Conservation (phyloP, 2,113 vertebrate species). For the Rissa tridactyla region DNA sequence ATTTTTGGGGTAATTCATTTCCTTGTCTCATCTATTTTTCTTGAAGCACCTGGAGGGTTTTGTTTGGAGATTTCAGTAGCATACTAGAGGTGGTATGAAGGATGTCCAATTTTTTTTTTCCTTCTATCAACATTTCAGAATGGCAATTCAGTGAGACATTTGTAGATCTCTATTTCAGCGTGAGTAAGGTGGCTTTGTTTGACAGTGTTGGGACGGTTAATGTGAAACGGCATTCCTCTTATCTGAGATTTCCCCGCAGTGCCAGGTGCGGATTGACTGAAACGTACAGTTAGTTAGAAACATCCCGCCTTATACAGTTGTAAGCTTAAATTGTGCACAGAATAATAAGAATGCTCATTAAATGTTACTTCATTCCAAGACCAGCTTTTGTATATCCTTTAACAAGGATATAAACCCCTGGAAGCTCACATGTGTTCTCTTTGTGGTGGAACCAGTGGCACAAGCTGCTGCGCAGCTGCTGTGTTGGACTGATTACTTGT, state of each 20-base stretch:
- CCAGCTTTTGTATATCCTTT: neutral
- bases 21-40: neutral
- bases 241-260: neutral
- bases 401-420: neutral
- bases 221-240: neutral
- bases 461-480: neutral
- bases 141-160: neutral
- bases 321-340: neutral
- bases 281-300: neutral
- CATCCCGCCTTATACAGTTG: neutral
- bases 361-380: neutral
- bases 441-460: neutral
- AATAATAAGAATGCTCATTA: neutral
- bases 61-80: neutral
- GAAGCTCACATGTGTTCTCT: rapidly evolving
- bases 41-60: neutral
- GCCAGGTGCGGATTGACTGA: neutral
- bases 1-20: neutral
- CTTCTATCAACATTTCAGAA: neutral
- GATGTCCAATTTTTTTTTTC: neutral
- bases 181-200: neutral
- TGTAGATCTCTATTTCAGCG: neutral
- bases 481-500: no score
- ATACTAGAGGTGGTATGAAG: neutral
- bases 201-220: neutral